Evolutionary conservation across 2,888 invertebrate species (phyloP).

Genomic region (Dinocampus coccinellae): DNA sequence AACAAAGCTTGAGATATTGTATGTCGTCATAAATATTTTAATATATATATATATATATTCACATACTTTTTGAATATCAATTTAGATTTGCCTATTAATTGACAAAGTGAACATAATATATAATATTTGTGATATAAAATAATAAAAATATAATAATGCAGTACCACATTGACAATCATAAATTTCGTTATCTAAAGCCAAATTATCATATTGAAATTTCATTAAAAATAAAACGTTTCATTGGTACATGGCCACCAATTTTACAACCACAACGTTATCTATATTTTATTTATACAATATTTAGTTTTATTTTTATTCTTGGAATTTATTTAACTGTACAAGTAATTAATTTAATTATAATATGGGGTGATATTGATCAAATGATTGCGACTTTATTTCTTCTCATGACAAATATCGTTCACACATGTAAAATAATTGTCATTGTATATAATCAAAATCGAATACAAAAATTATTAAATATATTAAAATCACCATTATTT

Average conservation of each 20-base stretch:
- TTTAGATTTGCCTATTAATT: neutral
- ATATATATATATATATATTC: neutral
- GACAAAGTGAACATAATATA: neutral
- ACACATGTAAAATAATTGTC: conserved; percentile 50
- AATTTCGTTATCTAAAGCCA: conserved; percentile 40
- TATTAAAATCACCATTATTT: conserved; percentile 44
- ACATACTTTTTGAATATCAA: neutral
- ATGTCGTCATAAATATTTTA: neutral
- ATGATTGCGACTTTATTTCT: conserved; percentile 51
- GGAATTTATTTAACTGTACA: conserved; percentile 49
- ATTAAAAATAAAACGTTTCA: conserved; percentile 49
- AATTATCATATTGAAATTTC: conserved; percentile 54
- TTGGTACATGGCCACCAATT: conserved; percentile 56
- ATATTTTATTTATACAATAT: conserved; percentile 42
- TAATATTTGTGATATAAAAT: neutral
- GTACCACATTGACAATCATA: conserved; percentile 5
- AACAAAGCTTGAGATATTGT: neutral
- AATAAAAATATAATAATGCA: neutral
- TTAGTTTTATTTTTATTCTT: conserved; percentile 48
- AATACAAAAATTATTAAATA: conserved; percentile 49
- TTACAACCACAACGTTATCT: conserved; percentile 40
- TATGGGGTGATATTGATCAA: conserved; percentile 48
- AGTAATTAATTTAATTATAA: conserved; percentile 45
- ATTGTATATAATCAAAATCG: conserved; percentile 43
- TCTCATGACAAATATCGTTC: conserved; percentile 54